Evolutionary conservation across 2,888 invertebrate species (phyloP).

Genomic region (Drosophila mayaguana): DNA sequence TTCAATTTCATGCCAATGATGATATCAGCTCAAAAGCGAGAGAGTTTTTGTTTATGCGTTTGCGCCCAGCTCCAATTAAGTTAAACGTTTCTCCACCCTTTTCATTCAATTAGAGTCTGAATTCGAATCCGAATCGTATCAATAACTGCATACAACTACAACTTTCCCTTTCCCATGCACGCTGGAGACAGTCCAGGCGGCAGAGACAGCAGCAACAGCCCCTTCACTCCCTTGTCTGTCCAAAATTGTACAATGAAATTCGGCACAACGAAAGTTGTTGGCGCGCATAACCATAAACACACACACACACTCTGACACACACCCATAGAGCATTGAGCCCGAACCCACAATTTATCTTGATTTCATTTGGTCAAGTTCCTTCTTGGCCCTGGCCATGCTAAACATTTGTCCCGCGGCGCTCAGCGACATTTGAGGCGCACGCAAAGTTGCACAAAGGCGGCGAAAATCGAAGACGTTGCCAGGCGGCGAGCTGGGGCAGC

Average conservation of each 20-base stretch:
- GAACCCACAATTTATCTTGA: conserved; percentile 75
- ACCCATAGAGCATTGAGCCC: conserved; percentile 28
- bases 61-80: conserved; percentile 64
- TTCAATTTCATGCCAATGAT: conserved; percentile 35
- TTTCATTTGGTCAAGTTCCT: conserved; percentile 59
- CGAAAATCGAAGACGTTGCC: conserved; percentile 35
- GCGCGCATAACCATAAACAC: conserved; percentile 36
- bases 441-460: conserved; percentile 55
- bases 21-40: conserved; percentile 30
- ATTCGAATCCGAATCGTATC: conserved; percentile 42
- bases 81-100: conserved; percentile 69
- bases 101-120: conserved; percentile 70
- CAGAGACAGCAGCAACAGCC: conserved; percentile 7
- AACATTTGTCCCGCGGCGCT: conserved; percentile 21
- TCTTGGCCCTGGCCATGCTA: conserved; percentile 48
- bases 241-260: conserved; percentile 74
- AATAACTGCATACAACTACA: conserved; percentile 66
- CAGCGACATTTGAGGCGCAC: conserved; percentile 32
- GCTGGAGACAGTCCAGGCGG: conserved; percentile 3
- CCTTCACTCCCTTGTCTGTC: conserved; percentile 1
- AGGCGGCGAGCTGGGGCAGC: background rate
- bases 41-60: conserved; percentile 1
- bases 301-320: conserved; percentile 11
- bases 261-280: conserved; percentile 80
- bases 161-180: conserved; percentile 75